phyloP scores from a whole-genome alignment of 1,140 invertebrate genomes.

The Ceratosolen solmsi region DNA sequence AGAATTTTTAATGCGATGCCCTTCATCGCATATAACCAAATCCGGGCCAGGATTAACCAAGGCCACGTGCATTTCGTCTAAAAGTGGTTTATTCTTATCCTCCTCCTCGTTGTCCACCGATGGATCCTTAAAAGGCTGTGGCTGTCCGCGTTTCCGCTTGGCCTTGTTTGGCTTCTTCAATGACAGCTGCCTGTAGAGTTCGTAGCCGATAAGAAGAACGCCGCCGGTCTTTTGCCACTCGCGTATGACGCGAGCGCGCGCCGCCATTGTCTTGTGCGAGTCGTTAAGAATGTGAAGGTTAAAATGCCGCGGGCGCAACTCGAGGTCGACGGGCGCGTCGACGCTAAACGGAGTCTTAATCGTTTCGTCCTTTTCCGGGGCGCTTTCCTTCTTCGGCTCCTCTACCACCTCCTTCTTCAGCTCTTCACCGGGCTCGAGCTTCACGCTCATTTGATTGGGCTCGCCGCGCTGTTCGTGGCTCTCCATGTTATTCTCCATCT shows the following conservation, averaged over 20 bases:
- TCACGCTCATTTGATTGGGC: slow-evolving; percentile 50
- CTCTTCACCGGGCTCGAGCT: slow-evolving; percentile 58
- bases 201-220: slow-evolving; percentile 97
- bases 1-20: slow-evolving; percentile 96
- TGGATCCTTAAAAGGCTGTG: slow-evolving; percentile 66
- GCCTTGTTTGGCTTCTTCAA: slow-evolving; percentile 79
- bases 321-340: slow-evolving; percentile 65
- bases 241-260: slow-evolving; percentile 84
- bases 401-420: slow-evolving; percentile 67
- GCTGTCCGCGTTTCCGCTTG: slow-evolving; percentile 69
- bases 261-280: slow-evolving; percentile 91
- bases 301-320: slow-evolving; percentile 83
- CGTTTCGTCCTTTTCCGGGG: slow-evolving; percentile 72
- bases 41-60: slow-evolving; percentile 94
- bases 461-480: slow-evolving; percentile 41
- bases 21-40: slow-evolving; percentile 95
- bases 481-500: slow-evolving; percentile 41
- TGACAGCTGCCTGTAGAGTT: slow-evolving; percentile 92
- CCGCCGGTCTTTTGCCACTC: slow-evolving; percentile 93
- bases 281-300: slow-evolving; percentile 94
- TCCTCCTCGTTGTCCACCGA: slow-evolving; percentile 77
- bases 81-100: slow-evolving; percentile 87
- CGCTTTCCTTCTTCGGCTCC: slow-evolving; percentile 72
- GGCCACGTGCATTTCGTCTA: slow-evolving; percentile 90
- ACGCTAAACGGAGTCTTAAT: slow-evolving; percentile 67